These are phyloP conservation scores for Stenotaenia linearis DNA, from an alignment of 2,888 invertebrate genomes.

Conservation along the genomic window DNA sequence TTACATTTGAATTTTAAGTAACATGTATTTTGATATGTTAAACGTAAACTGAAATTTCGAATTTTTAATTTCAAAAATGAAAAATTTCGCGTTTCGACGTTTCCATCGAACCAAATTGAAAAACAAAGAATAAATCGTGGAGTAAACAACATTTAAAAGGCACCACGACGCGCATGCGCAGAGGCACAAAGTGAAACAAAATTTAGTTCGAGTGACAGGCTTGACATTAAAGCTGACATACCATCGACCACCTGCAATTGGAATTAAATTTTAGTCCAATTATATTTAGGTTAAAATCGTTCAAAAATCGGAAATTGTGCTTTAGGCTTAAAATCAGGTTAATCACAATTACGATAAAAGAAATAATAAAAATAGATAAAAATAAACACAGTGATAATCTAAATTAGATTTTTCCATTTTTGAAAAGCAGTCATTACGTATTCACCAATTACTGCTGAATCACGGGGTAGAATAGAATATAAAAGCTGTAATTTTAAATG, in stretches of 20 bases:
- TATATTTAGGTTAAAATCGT: too few species aligned
- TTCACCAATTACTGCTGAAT: not conserved
- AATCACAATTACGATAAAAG: too few species aligned
- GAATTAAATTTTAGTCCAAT: not conserved
- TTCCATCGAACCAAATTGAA: not conserved
- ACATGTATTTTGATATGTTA: not conserved
- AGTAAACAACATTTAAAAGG: not conserved
- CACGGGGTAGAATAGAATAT: not conserved
- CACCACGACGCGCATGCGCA: conserved; percentile 6
- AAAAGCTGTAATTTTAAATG: not conserved
- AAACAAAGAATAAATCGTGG: not conserved
- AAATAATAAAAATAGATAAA: too few species aligned
- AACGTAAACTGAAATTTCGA: not conserved
- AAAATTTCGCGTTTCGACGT: not conserved
- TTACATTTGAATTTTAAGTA: not conserved
- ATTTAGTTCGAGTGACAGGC: not conserved
- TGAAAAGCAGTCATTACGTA: not conserved
- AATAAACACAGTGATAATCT: not conserved
- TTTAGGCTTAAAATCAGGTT: too few species aligned
- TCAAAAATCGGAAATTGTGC: too few species aligned
- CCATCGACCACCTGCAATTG: not conserved
- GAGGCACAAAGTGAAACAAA: conserved; percentile 8
- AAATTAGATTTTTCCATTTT: not conserved
- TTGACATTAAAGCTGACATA: conserved; percentile 6
- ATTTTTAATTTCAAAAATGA: not conserved